These are phyloP conservation scores for Glyptemys insculpta DNA, from an alignment of 2,797 vertebrate species.

Conservation along the genomic window DNA sequence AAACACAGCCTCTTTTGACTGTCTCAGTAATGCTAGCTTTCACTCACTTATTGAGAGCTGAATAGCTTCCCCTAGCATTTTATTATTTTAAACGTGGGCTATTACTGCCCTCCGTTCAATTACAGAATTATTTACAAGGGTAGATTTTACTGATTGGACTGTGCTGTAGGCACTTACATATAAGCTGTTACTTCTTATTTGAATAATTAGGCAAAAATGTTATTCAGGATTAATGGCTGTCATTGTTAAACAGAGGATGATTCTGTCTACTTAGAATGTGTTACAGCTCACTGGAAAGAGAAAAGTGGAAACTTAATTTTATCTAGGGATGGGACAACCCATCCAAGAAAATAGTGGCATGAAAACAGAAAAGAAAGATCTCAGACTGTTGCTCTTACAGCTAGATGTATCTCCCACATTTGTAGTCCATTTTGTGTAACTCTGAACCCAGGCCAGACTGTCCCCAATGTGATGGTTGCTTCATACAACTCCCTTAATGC, in stretches of 20 bases:
- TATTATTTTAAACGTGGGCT: background rate
- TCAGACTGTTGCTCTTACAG: background rate
- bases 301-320: background rate
- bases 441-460: background rate
- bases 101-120: background rate
- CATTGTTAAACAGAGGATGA: background rate
- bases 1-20: background rate
- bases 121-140: background rate
- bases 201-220: background rate
- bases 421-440: background rate
- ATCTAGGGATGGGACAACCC: background rate
- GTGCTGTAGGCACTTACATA: background rate
- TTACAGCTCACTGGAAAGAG: background rate
- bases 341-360: background rate
- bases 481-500: background rate
- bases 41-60: background rate
- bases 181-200: background rate
- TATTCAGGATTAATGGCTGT: background rate
- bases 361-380: background rate
- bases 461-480: background rate
- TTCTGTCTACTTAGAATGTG: background rate
- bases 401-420: background rate
- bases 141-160: background rate
- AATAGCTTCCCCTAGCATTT: background rate
- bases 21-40: background rate